These are phyloP conservation scores for Ataeniobius toweri DNA, from an alignment of 2,797 vertebrate genomes.

Conservation along the genomic window DNA sequence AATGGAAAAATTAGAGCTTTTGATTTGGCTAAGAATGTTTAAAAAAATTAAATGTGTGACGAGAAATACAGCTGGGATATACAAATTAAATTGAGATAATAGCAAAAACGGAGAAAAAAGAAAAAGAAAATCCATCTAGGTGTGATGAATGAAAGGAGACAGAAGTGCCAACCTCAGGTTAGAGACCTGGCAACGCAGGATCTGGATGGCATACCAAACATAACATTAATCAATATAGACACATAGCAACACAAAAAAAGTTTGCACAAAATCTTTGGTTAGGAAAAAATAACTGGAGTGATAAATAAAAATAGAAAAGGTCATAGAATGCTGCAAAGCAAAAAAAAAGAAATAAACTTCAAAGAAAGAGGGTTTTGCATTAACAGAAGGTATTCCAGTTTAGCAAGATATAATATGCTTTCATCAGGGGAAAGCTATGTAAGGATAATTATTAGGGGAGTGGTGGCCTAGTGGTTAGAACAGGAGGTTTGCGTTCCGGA, in stretches of 20 bases:
- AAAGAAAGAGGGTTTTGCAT: not conserved
- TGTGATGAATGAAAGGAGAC: not conserved
- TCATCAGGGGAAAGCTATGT: not conserved
- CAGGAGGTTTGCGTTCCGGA: too few species aligned
- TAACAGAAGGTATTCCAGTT: slow-evolving; percentile 2
- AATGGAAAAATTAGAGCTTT: not conserved
- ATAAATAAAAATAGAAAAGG: not conserved
- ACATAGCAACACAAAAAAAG: not conserved
- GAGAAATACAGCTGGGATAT: not conserved
- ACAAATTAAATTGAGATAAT: not conserved
- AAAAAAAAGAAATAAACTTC: not conserved
- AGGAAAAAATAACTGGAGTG: not conserved
- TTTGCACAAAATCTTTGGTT: not conserved
- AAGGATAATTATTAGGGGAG: not conserved
- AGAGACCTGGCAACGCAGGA: not conserved
- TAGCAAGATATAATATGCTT: not conserved
- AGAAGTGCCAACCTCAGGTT: not conserved
- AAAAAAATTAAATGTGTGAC: not conserved
- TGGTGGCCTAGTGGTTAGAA: too few species aligned
- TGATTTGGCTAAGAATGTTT: not conserved
- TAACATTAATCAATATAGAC: slow-evolving; percentile 4
- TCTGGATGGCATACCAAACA: not conserved
- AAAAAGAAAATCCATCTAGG: not conserved
- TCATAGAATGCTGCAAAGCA: not conserved
- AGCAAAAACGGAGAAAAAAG: not conserved